Conservation (phyloP, 2,797 vertebrate genomes). For the Amblyopsis hoosieri region DNA sequence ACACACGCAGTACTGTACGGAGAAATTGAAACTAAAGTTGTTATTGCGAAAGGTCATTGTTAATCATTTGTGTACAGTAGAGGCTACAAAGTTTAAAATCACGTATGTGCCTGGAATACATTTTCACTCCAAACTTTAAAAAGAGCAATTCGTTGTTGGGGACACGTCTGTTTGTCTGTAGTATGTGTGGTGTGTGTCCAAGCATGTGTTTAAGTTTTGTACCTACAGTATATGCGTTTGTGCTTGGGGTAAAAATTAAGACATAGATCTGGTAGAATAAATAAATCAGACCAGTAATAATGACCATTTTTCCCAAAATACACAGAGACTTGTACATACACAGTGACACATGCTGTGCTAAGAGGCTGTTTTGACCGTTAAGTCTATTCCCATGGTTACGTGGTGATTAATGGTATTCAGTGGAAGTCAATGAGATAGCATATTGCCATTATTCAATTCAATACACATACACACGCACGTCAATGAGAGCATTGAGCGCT, state of each 20-base stretch:
- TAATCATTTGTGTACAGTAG: conserved; percentile 27
- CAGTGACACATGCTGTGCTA: conserved; percentile 40
- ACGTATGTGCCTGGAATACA: not conserved
- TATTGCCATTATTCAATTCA: conserved; percentile 68
- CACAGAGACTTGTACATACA: conserved; percentile 12
- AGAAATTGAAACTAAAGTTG: conserved; percentile 41
- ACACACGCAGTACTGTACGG: conserved; percentile 1
- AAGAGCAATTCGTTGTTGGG: too few species aligned
- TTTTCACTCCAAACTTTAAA: too few species aligned
- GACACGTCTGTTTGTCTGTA: too few species aligned
- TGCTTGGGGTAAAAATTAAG: conserved; percentile 35
- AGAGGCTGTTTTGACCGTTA: conserved; percentile 65
- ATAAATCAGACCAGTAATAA: conserved; percentile 38
- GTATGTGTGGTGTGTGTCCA: too few species aligned
- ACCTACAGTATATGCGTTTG: not conserved
- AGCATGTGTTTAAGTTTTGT: not conserved
- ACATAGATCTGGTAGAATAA: conserved; percentile 12
- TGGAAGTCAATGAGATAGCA: conserved; percentile 72
- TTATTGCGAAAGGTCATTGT: conserved; percentile 51
- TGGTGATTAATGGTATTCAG: conserved; percentile 71
- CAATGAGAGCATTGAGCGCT: conserved; percentile 11
- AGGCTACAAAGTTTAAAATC: too few species aligned
- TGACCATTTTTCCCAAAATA: too few species aligned
- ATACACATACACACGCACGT: conserved; percentile 30
- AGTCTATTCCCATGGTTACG: conserved; percentile 72